Evolutionary conservation across 2,888 invertebrate species (phyloP).

Genomic region (Sepioteuthis lessoniana): DNA sequence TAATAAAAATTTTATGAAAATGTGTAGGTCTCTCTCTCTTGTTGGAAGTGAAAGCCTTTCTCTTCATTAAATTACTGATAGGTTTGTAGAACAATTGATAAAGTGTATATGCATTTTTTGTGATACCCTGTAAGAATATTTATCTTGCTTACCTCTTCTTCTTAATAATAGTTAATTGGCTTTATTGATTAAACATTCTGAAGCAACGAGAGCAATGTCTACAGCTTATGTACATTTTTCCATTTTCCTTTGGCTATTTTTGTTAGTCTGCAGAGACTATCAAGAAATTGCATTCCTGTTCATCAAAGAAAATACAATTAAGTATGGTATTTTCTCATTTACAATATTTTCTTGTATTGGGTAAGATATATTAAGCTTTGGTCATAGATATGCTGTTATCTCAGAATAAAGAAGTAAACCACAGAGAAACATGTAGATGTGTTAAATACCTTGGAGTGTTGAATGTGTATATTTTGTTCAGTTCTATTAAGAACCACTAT

Average conservation of each 20-base stretch:
- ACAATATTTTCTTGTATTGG: not conserved
- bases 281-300: not conserved
- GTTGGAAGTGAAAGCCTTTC: not conserved
- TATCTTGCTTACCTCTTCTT: not conserved
- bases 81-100: not conserved
- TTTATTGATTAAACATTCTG: not conserved
- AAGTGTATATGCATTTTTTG: not conserved
- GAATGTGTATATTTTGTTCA: not conserved
- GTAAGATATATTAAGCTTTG: not conserved
- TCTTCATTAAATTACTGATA: not conserved
- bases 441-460: not conserved
- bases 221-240: not conserved
- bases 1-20: not conserved
- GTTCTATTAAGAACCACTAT: no score
- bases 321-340: not conserved
- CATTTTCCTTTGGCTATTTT: not conserved
- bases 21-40: not conserved
- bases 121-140: not conserved
- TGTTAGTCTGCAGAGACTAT: constrained; percentile 4
- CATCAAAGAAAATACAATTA: not conserved
- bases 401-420: not conserved
- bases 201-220: not conserved
- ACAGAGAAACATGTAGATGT: not conserved
- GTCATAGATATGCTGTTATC: not conserved
- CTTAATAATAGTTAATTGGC: not conserved